Evolutionary conservation across 1,140 invertebrate genomes (phyloP), one percentile per base, ranked within the genome.

Genomic region (Lepidotrigona ventralis): DNA sequence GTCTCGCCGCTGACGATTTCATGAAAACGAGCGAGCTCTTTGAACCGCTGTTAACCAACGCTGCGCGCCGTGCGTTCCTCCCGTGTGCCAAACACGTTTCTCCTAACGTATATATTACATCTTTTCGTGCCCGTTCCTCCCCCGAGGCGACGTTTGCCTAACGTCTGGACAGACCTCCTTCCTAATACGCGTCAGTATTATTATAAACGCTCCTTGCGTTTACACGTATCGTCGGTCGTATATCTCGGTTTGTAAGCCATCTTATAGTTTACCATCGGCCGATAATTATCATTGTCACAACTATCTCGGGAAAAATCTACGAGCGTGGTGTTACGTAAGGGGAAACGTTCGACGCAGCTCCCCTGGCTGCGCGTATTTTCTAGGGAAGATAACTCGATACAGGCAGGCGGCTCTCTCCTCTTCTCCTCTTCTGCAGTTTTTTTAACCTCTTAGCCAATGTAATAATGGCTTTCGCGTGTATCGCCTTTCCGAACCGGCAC

Each of bases 171-270:
- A 33, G 60, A 75, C 74, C 76, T 79, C 63, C 71, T 72, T 83
- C 80, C 53, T 46, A 33, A 46, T 46, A 46, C 81, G 63, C 60
- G 60, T 75, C 79, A 71, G 80, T 86, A 84, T 86, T 87, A 87
- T 33, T n/a, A n/a, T n/a, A n/a, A n/a, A 33, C 33, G 2, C 76
- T 66, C 72, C 39, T 86, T 63, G 6, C 86, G 73, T 86, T 87
- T 84, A 83, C 39, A 46, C 0, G 8, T 71, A 83, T 79, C 56
- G 29, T 69, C 56, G 39, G 33, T 33, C 8, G 39, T 63, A 66
- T 46, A 66, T 46, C 68, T 46, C 64, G 78, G 64, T 33, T 33
- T 33, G 51, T 78, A 29, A 33, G n/a, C 39, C 39, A 26, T 2
- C 76, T n/a, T n/a, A n/a, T n/a, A n/a, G 64, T 73, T 83, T 78